Conservation (phyloP, 2,888 invertebrate genomes). For the Epinotia ramella region DNA sequence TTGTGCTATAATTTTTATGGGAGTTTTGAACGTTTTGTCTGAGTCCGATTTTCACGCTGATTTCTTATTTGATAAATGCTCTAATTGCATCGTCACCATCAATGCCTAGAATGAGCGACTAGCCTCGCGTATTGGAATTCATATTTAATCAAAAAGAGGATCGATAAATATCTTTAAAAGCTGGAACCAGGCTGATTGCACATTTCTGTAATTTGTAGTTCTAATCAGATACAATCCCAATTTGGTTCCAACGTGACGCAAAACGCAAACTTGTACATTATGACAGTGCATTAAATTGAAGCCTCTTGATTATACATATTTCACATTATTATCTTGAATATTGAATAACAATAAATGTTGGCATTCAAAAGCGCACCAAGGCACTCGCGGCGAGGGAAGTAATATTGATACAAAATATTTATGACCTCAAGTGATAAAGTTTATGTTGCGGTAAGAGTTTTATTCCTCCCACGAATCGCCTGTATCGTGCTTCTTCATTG, state of each 20-base stretch:
- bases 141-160: too few species aligned
- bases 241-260: neutral
- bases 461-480: conserved; percentile 72
- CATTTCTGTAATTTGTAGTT: conserved; percentile 41
- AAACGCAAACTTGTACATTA: neutral
- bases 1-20: neutral
- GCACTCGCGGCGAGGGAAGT: conserved; percentile 60
- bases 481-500: conserved; percentile 49
- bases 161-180: neutral
- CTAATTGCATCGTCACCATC: too few species aligned
- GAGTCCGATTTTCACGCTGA: neutral
- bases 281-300: neutral
- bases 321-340: conserved; percentile 25
- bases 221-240: neutral
- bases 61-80: neutral
- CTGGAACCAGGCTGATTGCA: neutral
- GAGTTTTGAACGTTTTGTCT: neutral
- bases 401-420: conserved; percentile 78
- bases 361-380: conserved; percentile 56
- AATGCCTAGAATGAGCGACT: too few species aligned
- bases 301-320: conserved; percentile 3
- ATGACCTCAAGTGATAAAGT: conserved; percentile 78
- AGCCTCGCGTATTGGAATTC: too few species aligned
- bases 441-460: conserved; percentile 80
- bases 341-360: conserved; percentile 56